Conservation (phyloP, 2,113 vertebrate genomes). For the Alethe diademata region DNA sequence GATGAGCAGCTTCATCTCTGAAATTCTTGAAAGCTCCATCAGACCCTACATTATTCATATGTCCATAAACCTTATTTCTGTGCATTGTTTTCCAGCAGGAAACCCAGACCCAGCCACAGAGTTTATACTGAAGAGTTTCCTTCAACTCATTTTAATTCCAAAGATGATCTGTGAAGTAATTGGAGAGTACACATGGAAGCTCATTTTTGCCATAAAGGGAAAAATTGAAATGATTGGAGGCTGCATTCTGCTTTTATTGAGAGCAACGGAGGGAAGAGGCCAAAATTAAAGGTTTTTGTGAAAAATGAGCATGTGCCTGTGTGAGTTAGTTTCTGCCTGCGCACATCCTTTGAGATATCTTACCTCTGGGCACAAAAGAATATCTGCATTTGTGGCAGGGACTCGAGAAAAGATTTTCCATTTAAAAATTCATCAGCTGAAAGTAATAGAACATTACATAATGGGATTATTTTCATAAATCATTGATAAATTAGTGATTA, state of each 20-base stretch:
- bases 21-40: neutral
- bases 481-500: neutral
- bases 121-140: neutral
- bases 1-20: neutral
- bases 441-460: neutral
- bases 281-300: neutral
- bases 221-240: neutral
- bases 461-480: neutral
- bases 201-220: neutral
- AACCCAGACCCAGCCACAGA: neutral
- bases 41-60: neutral
- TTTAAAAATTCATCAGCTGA: neutral
- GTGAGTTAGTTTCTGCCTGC: neutral
- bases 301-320: neutral
- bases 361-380: neutral
- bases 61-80: neutral
- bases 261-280: neutral
- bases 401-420: neutral
- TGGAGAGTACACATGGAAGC: neutral
- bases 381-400: neutral
- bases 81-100: neutral
- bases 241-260: neutral
- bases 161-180: neutral
- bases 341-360: neutral
- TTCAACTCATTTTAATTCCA: neutral